These are phyloP conservation scores for Leguminivora glycinivorella DNA, from an alignment of 1,140 invertebrate species.

Conservation along the genomic window DNA sequence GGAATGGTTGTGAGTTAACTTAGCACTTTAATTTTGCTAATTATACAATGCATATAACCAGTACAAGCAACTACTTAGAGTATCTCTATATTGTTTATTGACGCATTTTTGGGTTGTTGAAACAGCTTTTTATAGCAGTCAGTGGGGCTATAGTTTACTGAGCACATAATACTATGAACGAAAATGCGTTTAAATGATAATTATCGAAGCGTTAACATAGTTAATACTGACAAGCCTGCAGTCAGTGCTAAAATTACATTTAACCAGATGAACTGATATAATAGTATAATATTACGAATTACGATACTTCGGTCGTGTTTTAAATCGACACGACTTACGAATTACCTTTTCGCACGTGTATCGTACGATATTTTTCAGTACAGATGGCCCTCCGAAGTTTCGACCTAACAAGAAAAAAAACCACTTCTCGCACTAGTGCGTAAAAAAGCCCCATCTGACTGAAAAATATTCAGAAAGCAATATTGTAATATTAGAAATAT, in stretches of 20 bases:
- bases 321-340: too few relatives aligned
- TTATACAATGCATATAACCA: slow-evolving; percentile 4
- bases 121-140: too few relatives aligned
- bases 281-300: too few relatives aligned
- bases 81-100: too few relatives aligned
- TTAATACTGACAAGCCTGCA: not conserved
- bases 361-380: too few relatives aligned
- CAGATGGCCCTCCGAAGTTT: too few relatives aligned
- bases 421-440: too few relatives aligned
- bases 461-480: not conserved
- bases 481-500: not conserved
- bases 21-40: not conserved
- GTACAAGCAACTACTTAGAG: not conserved
- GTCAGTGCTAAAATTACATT: not conserved
- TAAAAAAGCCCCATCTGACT: too few relatives aligned
- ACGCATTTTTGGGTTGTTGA: too few relatives aligned
- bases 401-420: too few relatives aligned
- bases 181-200: slow-evolving; percentile 19
- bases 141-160: not conserved
- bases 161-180: not conserved
- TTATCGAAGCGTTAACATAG: slow-evolving; percentile 3
- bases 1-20: not conserved
- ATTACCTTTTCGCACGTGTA: too few relatives aligned
- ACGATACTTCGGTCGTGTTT: too few relatives aligned
- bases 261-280: not conserved